These are phyloP conservation scores for Dendronephthya gigantea DNA, from an alignment of 64 coral and sea anemone species.

Conservation along the genomic window DNA sequence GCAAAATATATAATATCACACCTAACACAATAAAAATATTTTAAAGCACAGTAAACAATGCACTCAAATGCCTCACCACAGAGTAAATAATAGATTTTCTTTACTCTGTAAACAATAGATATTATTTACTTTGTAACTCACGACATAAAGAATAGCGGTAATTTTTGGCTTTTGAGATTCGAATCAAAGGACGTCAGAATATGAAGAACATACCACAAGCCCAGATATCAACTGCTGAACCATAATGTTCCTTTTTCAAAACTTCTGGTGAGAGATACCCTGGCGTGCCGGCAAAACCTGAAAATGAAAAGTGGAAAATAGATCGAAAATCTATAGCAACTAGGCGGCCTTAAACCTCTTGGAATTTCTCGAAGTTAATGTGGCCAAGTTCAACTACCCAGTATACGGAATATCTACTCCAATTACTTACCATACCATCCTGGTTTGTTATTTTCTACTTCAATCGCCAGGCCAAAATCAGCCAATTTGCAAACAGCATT, in stretches of 20 bases:
- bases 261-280: slow-evolving; percentile 88
- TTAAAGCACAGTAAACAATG: neutral
- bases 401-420: neutral
- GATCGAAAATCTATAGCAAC: neutral
- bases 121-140: no score
- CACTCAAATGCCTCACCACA: no score
- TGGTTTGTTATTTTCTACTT: slow-evolving; percentile 77
- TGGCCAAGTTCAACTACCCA: no score
- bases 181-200: no score
- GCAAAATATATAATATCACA: slow-evolving; percentile 82
- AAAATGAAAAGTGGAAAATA: neutral
- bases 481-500: slow-evolving; percentile 77
- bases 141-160: no score
- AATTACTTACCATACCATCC: slow-evolving; percentile 94
- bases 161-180: no score
- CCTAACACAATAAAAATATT: slow-evolving; percentile 24
- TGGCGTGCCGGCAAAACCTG: slow-evolving; percentile 87
- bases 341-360: no score
- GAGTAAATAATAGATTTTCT: no score
- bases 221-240: slow-evolving; percentile 71
- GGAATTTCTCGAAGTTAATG: no score
- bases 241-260: slow-evolving; percentile 74
- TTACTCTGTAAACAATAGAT: no score
- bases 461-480: slow-evolving; percentile 98
- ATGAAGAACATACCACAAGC: slow-evolving; percentile 77